Evolutionary conservation across 2,113 vertebrate species (phyloP), one percentile per base, ranked within the genome.

Genomic region (Ceyx melanurus): DNA sequence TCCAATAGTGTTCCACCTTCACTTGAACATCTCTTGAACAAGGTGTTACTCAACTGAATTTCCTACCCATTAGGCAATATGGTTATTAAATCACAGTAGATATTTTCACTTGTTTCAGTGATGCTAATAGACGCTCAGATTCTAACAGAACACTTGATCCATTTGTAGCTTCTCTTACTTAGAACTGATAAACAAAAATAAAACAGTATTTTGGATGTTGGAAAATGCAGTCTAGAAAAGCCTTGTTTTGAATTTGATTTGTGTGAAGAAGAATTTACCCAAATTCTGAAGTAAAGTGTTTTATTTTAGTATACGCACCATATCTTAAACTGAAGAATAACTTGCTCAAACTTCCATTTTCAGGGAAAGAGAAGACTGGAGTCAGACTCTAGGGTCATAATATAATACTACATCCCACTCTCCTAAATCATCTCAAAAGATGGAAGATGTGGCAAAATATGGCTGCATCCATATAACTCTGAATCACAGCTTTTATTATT

Each of bases 401-500:
- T 28, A 35, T 31, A 82, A 84, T 42, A 64, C 16, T 72, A 35
- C 20, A 40, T 37, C n/a, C 17, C 7, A 61, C 31, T 66, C 18
- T 66, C 56, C 51, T 72, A 37, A 50, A 85, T 46, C 14, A 58
- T 42, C 23, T 57, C 70, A 57, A 86, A 76, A 91, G 66, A 60
- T 28, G 10, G 80, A 91, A 80, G 11, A 26, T 3, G 4, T 94
- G 43, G 82, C 6, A 77, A 73, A 15, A 29, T 3, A 79, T 3
- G 33, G 53, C 31, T 83, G 37, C 73, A 81, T 72, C 67, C 64
- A 74, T 10, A 20, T 88, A 95, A 80, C 26, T 26, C 51, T 57
- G 87, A 95, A 96, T 93, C 92, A 93, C 57, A 82, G 80, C 66
- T 93, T 92, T 16, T 82, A 88, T 88, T 97, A 92, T 82, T 86